Evolutionary conservation across 1,140 invertebrate species (phyloP).

Genomic region (Aphaenogaster floridana): DNA sequence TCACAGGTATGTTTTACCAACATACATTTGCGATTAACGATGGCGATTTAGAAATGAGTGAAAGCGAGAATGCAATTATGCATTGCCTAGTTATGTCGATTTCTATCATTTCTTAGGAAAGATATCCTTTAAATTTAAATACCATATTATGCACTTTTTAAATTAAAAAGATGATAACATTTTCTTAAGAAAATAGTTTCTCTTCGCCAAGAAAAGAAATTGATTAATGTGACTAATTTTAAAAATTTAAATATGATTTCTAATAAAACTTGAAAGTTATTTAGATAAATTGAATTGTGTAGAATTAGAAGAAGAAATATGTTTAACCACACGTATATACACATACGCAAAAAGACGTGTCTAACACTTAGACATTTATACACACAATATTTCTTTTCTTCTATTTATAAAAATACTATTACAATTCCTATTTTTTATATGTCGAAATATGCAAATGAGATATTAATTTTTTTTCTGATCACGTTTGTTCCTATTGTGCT

Average conservation of each 20-base stretch:
- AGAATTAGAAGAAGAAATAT: not conserved
- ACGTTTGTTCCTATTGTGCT: not conserved
- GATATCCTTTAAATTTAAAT: conserved; percentile 2
- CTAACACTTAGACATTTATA: not conserved
- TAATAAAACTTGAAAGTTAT: not conserved
- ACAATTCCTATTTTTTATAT: not conserved
- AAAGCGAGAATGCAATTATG: conserved; percentile 61
- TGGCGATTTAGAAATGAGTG: conserved; percentile 13
- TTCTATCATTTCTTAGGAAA: conserved; percentile 18
- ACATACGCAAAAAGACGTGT: not conserved
- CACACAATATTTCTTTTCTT: not conserved
- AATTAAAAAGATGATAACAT: not conserved
- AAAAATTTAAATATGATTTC: conserved; percentile 1
- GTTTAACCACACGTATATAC: not conserved
- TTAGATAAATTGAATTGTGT: not conserved
- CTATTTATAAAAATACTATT: not conserved
- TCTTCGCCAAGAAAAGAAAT: not conserved
- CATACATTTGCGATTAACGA: not conserved
- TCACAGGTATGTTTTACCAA: not conserved
- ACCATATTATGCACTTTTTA: not conserved
- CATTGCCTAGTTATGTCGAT: conserved; percentile 1
- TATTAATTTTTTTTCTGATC: not conserved
- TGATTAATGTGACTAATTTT: not conserved
- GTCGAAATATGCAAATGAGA: not conserved
- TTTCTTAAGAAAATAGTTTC: not conserved